Evolutionary conservation across 2,113 vertebrate genomes (phyloP).

Genomic region (Nerophis lumbriciformis): DNA sequence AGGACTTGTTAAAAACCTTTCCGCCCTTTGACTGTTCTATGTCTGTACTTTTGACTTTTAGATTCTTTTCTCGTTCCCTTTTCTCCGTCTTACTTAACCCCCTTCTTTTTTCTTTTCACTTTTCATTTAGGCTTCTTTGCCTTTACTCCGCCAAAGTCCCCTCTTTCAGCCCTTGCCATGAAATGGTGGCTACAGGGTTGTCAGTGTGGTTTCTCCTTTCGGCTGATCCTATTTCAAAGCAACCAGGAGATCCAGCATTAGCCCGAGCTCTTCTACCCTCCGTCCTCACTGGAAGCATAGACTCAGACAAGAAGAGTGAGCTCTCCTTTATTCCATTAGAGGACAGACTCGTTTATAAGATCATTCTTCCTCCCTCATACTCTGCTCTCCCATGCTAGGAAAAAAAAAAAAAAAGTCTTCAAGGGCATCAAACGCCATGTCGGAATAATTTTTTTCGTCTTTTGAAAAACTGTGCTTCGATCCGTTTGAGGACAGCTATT

Average conservation of each 20-base stretch:
- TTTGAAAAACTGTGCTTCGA: constrained; percentile 42
- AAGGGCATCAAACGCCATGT: constrained; percentile 55
- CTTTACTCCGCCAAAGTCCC: constrained; percentile 36
- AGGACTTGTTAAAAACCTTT: constrained; percentile 27
- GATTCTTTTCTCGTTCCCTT: constrained; percentile 21
- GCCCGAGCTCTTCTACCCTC: constrained; percentile 56
- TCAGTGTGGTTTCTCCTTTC: constrained; percentile 66
- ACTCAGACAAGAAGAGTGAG: constrained; percentile 38
- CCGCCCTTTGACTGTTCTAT: constrained; percentile 28
- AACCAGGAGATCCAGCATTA: constrained; percentile 66
- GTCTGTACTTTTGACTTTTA: constrained; percentile 6
- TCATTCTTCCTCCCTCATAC: constrained; percentile 37
- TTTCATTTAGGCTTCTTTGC: constrained; percentile 22
- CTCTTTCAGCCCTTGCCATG: constrained; percentile 58
- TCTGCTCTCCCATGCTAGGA: constrained; percentile 22
- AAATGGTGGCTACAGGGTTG: constrained; percentile 66
- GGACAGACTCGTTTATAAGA: constrained; percentile 61
- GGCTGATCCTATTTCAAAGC: constrained; percentile 73
- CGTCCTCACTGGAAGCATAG: constrained; percentile 49
- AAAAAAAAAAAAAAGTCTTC: constrained; percentile 31
- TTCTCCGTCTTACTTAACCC: constrained; percentile 18
- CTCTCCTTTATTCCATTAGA: constrained; percentile 60
- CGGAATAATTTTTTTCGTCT: constrained; percentile 48
- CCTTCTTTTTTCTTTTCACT: constrained; percentile 20
- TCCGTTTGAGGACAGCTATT: constrained; percentile 49